phyloP scores from a whole-genome alignment of 2,888 invertebrate genomes.

The Tinea pellionella region DNA sequence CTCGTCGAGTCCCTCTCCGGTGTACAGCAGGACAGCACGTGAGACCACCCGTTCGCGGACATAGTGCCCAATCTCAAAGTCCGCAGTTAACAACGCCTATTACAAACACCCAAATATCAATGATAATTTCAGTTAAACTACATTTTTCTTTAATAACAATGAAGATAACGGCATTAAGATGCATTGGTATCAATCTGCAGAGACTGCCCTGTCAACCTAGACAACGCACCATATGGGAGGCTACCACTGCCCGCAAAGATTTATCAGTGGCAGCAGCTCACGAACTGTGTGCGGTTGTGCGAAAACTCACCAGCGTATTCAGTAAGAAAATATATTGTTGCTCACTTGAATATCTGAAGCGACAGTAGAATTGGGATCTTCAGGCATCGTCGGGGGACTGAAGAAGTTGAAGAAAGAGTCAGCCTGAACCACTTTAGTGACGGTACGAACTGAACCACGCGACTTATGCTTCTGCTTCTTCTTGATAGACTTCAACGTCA shows the following conservation, averaged over 20 bases:
- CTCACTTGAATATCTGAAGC: conserved; percentile 86
- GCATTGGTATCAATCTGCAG: too few relatives aligned
- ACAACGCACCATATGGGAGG: too few relatives aligned
- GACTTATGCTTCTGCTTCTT: conserved; percentile 99
- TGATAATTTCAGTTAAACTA: too few relatives aligned
- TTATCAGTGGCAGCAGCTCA: too few relatives aligned
- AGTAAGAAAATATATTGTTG: too few relatives aligned
- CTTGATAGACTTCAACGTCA: conserved; percentile 95
- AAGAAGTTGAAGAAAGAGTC: conserved; percentile 99
- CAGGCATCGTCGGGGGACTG: conserved; percentile 87
- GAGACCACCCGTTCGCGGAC: conserved; percentile 96
- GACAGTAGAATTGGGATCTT: conserved; percentile 82
- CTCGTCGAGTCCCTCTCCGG: conserved; percentile 88
- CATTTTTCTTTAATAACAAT: too few relatives aligned
- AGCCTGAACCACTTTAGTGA: conserved; percentile 94
- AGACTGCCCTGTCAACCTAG: too few relatives aligned
- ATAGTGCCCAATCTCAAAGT: conserved; percentile 99
- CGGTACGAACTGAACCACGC: conserved; percentile 91
- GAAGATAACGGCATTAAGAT: too few relatives aligned
- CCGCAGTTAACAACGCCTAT: conserved; percentile 84
- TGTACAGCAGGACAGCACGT: conserved; percentile 96
- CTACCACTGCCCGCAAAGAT: too few relatives aligned
- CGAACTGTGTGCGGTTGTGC: too few relatives aligned
- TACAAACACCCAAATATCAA: too few relatives aligned
- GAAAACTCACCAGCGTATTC: too few relatives aligned